Evolutionary conservation across 2,888 invertebrate species (phyloP).

Genomic region (Callinectes sapidus): DNA sequence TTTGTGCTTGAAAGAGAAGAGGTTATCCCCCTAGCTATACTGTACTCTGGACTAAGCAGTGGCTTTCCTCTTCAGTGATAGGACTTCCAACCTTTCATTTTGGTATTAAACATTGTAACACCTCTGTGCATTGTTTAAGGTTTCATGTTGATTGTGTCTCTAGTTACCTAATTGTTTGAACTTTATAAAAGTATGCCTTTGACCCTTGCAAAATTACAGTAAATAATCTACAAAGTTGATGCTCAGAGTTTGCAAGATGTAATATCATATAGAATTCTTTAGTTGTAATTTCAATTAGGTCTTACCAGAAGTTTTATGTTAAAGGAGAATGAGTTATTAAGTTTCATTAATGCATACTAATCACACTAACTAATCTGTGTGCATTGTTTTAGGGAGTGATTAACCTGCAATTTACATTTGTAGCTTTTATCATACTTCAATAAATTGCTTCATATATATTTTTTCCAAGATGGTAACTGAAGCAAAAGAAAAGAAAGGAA

Average conservation of each 20-base stretch:
- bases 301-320: not conserved
- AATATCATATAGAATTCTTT: not conserved
- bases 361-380: not conserved
- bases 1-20: not conserved
- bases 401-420: not conserved
- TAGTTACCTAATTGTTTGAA: not conserved
- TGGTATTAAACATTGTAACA: not conserved
- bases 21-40: not conserved
- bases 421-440: not conserved
- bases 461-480: not conserved
- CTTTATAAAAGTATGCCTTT: not conserved
- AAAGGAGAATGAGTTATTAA: not conserved
- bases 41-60: not conserved
- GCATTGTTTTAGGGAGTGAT: not conserved
- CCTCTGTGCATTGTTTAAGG: not conserved
- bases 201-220: not conserved
- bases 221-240: not conserved
- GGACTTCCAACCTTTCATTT: not conserved
- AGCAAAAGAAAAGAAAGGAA: not conserved
- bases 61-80: not conserved
- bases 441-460: not conserved
- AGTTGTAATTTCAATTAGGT: not conserved
- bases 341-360: not conserved
- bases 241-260: not conserved
- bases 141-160: not conserved